These are phyloP conservation scores for Gymnothorax javanicus DNA, from an alignment of 2,797 vertebrate species.

Conservation along the genomic window DNA sequence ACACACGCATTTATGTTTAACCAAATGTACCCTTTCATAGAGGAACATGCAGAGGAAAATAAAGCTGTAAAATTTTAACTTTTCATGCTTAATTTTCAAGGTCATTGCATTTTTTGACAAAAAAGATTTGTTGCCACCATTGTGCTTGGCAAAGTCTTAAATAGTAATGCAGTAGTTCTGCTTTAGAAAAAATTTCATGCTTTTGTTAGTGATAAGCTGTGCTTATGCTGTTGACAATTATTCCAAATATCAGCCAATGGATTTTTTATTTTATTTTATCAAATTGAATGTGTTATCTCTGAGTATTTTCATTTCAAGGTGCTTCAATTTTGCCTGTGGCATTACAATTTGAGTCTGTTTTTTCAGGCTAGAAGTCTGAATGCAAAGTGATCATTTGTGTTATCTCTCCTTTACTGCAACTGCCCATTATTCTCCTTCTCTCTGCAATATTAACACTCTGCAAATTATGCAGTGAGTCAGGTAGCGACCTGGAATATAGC, in stretches of 20 bases:
- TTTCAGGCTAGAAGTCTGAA: neutral
- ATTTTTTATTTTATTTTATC: neutral
- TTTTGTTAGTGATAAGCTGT: neutral
- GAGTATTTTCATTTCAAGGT: neutral
- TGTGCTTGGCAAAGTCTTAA: neutral
- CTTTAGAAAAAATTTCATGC: neutral
- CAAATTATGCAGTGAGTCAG: neutral
- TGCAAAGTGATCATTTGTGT: neutral
- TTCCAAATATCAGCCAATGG: neutral
- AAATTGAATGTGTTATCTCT: conserved; percentile 3
- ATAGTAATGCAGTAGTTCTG: neutral
- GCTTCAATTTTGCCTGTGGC: neutral
- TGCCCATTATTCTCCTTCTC: neutral
- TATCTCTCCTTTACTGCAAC: neutral
- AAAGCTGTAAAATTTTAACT: neutral
- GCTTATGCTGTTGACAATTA: neutral
- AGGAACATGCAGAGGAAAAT: neutral
- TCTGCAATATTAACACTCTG: neutral
- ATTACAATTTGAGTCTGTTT: neutral
- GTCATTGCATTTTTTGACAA: neutral
- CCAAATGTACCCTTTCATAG: neutral
- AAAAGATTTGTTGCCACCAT: neutral
- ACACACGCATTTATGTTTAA: neutral
- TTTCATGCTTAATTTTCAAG: neutral
- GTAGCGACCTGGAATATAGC: neutral